Evolutionary conservation across 2,797 vertebrate genomes (phyloP).

Genomic region (Malurus leucopterus): DNA sequence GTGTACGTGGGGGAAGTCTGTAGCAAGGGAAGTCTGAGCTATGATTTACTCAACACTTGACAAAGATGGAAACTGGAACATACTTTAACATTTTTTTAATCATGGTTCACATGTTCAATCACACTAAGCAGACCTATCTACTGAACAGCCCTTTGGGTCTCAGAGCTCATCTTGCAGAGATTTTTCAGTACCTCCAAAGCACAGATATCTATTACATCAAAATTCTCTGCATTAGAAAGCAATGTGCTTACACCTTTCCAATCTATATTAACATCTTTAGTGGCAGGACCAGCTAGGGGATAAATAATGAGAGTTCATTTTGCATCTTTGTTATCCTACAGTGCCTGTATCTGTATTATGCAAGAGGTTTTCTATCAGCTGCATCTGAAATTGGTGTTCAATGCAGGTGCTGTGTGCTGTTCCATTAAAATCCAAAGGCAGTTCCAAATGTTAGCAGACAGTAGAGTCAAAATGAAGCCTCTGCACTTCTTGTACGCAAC

Average conservation of each 20-base stretch:
- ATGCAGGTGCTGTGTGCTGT: not conserved
- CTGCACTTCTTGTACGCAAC: not conserved
- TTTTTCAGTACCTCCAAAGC: not conserved
- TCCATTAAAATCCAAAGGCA: not conserved
- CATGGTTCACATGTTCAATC: not conserved
- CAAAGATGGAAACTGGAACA: conserved; percentile 7
- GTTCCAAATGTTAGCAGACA: not conserved
- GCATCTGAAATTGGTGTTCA: not conserved
- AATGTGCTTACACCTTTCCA: not conserved
- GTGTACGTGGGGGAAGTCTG: not conserved
- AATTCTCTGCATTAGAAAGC: not conserved
- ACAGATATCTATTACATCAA: not conserved
- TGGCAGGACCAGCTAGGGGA: not conserved
- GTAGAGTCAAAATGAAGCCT: not conserved
- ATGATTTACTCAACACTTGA: not conserved
- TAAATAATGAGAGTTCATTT: not conserved
- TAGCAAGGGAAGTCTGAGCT: not conserved
- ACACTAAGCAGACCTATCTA: not conserved
- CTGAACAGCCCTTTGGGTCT: not conserved
- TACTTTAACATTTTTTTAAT: conserved; percentile 7
- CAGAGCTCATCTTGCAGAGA: not conserved
- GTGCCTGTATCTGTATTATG: not conserved
- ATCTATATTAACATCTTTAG: not conserved
- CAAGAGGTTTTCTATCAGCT: not conserved
- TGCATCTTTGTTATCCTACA: not conserved